Base-by-base conservation (phyloP, 2,797 vertebrate genomes). In the Falco berigora region DNA sequence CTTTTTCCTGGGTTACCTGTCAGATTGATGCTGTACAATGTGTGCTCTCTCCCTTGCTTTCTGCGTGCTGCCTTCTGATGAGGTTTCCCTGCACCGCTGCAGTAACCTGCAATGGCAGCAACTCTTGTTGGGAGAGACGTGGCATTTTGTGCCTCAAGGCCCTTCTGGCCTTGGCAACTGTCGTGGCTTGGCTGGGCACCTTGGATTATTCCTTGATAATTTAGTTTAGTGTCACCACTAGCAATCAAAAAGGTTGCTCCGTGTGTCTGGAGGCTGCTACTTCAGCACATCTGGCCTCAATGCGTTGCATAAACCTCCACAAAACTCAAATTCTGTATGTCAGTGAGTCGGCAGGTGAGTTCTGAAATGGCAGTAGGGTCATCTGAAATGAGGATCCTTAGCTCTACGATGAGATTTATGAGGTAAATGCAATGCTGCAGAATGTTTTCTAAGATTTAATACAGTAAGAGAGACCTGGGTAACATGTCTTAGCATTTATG, bases 71-170 rank as follows among this genome's bases (percentile, higher is more conserved):
- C n/a, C 76, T 75, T 75, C 76, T 2, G 20, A 62, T 0, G 6
- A 93, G 55, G 7, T 53, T 12, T 34, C 30, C 38, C 49, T 77
- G 52, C 27, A 44, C 25, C 0, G 1, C 42, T 52, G 69, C 50
- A 66, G 30, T 59, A 52, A 75, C 28, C 30, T 69, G 42, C 66
- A 52, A 5, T 24, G 62, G 28, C 63, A 80, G 59, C 22, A 63
- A 12, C 36, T 59, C 34, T 89, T 1, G 0, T 3, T 0, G 2
- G 18, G 18, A 34, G 8, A 47, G 18, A 56, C 34, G 24, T 59
- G 53, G 9, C 24, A 6, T 76, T 88, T 79, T 1, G 0, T 62
- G 38, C 13, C n/a, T 69, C 22, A 9, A 11, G 22, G 27, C 2
- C 11, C 15, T 82, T 79, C 68, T 82, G 67, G 24, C 28, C 59